These are phyloP conservation scores for Pandemis cinnamomeana DNA, from an alignment of 2,888 invertebrate species.

Conservation along the genomic window DNA sequence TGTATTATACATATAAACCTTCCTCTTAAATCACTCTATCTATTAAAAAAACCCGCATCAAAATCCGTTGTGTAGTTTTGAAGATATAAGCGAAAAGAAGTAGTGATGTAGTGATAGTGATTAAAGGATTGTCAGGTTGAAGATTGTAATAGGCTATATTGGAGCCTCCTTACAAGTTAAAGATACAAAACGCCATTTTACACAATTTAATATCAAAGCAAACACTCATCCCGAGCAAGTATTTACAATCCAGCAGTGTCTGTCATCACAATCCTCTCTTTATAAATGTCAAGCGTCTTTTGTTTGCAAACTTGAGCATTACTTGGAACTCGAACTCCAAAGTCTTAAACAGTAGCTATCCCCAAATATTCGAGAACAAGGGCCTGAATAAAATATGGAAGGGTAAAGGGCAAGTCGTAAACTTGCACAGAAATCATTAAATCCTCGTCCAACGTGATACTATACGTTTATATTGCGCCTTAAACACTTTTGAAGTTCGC, in stretches of 20 bases:
- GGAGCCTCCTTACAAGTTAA: no score
- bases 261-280: constrained; percentile 1
- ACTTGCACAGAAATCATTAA: constrained; percentile 38
- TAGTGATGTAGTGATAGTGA: no score
- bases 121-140: no score
- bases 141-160: no score
- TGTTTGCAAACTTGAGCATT: constrained; percentile 7
- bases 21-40: no score
- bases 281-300: constrained; percentile 4
- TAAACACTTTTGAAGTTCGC: constrained; percentile 5
- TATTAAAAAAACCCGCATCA: no score
- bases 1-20: no score
- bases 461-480: neutral
- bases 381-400: constrained; percentile 36
- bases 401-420: constrained; percentile 33
- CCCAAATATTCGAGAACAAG: constrained; percentile 10
- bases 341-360: neutral
- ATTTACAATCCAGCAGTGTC: neutral
- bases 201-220: no score
- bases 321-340: constrained; percentile 13
- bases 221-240: neutral
- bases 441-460: constrained; percentile 13
- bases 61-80: no score
- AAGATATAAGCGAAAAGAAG: no score
- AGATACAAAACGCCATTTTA: no score